A percentile compares a stretch with the other conserved stretches of the same genome.
These are phyloP conservation scores for Congeria kusceri DNA, from an alignment of 2,888 invertebrate species.

Conservation along the genomic window DNA sequence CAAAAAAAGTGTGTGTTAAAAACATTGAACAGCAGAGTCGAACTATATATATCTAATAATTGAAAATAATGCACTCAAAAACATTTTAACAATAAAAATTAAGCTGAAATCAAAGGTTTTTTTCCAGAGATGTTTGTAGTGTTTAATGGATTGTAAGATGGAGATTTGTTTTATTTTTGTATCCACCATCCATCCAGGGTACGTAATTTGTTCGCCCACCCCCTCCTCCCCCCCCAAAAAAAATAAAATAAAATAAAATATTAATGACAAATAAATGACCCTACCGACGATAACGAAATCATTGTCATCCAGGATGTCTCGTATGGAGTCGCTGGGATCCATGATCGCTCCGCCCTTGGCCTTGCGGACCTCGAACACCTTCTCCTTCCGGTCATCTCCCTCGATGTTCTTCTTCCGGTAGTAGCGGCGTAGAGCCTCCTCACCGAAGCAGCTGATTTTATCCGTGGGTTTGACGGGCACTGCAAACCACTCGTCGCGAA, in stretches of 20 bases:
- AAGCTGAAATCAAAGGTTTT: no score
- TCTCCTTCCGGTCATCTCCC: slow-evolving; percentile 67
- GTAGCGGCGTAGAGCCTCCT: slow-evolving; percentile 87
- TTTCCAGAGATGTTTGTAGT: no score
- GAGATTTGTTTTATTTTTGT: no score
- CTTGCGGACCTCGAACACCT: slow-evolving; percentile 87
- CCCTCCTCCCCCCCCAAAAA: no score
- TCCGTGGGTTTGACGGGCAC: slow-evolving; percentile 87
- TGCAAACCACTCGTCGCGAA: slow-evolving; percentile 88
- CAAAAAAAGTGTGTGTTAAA: no score
- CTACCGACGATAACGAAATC: slow-evolving; percentile 88
- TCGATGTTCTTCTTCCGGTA: slow-evolving; percentile 84
- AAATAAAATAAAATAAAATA: no score
- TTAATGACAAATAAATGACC: slow-evolving; percentile 66
- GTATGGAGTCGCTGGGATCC: slow-evolving; percentile 87
- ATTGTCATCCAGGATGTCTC: slow-evolving; percentile 88
- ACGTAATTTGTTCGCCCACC: background rate
- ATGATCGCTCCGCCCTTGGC: slow-evolving; percentile 88
- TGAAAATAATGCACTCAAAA: no score
- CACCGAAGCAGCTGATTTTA: slow-evolving; percentile 87
- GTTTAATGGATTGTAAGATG: no score
- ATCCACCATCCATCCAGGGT: background rate
- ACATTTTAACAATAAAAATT: no score
- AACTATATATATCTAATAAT: no score
- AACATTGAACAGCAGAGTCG: no score